These are phyloP conservation scores for Dipodomys stephensi DNA, from an alignment of 2,113 vertebrate genomes.

Conservation along the genomic window DNA sequence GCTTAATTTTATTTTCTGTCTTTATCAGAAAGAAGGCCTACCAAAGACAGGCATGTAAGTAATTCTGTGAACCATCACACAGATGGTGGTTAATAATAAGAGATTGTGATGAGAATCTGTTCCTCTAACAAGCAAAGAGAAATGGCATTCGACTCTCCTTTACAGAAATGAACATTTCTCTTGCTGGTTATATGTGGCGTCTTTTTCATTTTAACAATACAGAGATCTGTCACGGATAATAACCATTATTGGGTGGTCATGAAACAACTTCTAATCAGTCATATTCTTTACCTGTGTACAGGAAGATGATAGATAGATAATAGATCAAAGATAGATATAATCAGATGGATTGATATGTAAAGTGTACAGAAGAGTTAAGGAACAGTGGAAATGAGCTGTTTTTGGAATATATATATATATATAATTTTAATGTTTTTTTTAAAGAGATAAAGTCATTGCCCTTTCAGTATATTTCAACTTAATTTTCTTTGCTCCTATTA, in stretches of 20 bases:
- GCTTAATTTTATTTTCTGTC: constrained; percentile 89
- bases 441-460: too few species aligned
- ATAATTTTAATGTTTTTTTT: too few species aligned
- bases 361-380: neutral
- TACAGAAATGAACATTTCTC: constrained; percentile 79
- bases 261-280: neutral
- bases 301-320: neutral
- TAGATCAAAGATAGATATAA: too few species aligned
- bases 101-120: constrained; percentile 84
- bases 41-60: constrained; percentile 83
- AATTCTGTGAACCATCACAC: constrained; percentile 85
- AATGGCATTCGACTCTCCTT: constrained; percentile 83
- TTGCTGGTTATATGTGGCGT: constrained; percentile 63
- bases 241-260: constrained; percentile 41
- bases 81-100: constrained; percentile 87
- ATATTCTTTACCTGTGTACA: neutral
- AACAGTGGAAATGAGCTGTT: too few species aligned
- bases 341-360: neutral
- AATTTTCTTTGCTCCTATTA: too few species aligned
- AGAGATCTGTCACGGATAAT: constrained; percentile 76
- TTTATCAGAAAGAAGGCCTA: constrained; percentile 86
- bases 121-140: constrained; percentile 84
- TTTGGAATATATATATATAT: too few species aligned
- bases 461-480: too few species aligned
- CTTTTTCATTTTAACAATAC: constrained; percentile 74